phyloP scores from a whole-genome alignment of 2,797 vertebrate genomes.

The Lutjanus argentimaculatus region DNA sequence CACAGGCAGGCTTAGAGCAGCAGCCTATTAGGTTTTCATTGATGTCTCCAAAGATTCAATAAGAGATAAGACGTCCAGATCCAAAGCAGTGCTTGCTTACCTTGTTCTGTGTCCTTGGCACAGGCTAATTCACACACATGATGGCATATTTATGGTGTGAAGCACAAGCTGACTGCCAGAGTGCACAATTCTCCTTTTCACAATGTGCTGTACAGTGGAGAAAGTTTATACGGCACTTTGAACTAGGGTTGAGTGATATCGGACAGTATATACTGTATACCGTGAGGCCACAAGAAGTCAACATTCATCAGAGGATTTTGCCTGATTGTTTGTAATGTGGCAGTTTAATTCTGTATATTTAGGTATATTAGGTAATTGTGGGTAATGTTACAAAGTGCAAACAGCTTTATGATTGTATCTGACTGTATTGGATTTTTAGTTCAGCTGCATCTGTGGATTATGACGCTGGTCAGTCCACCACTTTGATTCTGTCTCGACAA shows the following conservation, averaged over 20 bases:
- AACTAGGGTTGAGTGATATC: not conserved
- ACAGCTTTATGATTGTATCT: not conserved
- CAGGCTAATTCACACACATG: conserved; percentile 25
- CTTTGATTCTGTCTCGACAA: too few relatives aligned
- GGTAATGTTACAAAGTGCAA: not conserved
- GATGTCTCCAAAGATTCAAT: conserved; percentile 67
- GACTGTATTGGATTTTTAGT: not conserved
- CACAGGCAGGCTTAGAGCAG: conserved; percentile 46
- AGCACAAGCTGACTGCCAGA: conserved; percentile 30
- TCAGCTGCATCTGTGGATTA: too few relatives aligned
- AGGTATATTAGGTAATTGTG: not conserved
- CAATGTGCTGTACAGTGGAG: not conserved
- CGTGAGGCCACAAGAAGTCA: not conserved
- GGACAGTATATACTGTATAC: not conserved
- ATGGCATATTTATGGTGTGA: conserved; percentile 41
- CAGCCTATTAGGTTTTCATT: conserved; percentile 65
- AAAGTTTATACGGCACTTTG: conserved; percentile 13
- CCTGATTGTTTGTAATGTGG: not conserved
- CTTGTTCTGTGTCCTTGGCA: conserved; percentile 58
- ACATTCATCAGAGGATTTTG: conserved; percentile 9
- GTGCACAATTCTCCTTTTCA: conserved; percentile 21
- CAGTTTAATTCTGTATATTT: not conserved
- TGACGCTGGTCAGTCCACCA: too few relatives aligned
- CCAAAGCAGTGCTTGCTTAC: conserved; percentile 46
- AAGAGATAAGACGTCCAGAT: conserved; percentile 50